Base-by-base conservation (phyloP, 1,140 invertebrate genomes). In the Streblospio benedicti region DNA sequence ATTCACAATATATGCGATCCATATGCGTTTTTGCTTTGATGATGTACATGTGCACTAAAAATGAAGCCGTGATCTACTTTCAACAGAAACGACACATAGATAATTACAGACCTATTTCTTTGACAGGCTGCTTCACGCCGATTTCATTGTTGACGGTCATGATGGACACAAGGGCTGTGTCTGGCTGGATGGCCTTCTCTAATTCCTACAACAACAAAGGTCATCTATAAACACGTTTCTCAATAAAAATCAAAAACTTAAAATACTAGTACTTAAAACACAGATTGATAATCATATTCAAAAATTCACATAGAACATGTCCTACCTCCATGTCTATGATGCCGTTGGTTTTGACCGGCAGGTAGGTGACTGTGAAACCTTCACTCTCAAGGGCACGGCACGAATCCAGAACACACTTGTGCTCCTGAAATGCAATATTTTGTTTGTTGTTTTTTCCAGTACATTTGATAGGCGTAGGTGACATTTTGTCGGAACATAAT, bases 141-240 rank as follows among this genome's bases (percentile, higher is more conserved):
- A 99, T 99, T 82, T 99, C 97, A 85, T 99, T 99, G 81, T 99
- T 99, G 0, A 99, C 89, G 16, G 87, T 84, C 97, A 99, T 99
- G 33, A 99, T 83, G 25, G 96, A 97, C 1, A 99, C 92, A 1
- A 99, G 75, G 32, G 86, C 85, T 14, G 97, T 99, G 66, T 97
- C 86, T n/a, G 91, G 85, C 25, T 85, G 88, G 5, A 99, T 87
- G 1, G 87, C 81, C 66, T 84, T 81, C 72, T 95, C 89, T 32
- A 99, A 79, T 63, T 87, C 81, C 70, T 87, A 51, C 28, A 67
- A 51, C n/a, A 38, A 38, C n/a, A 38, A 38, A 38, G n/a, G 9
- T 38, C 9, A 38, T 38, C 9, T 38, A 9, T 9, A n/a, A 38
- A 9, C n/a, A 38, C n/a, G 35, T 38, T 9, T 9, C 35, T 38